A percentile compares a stretch with the other conserved stretches of the same genome.
phyloP scores from a whole-genome alignment of 1,140 invertebrate species.

The Sinella curviseta region DNA sequence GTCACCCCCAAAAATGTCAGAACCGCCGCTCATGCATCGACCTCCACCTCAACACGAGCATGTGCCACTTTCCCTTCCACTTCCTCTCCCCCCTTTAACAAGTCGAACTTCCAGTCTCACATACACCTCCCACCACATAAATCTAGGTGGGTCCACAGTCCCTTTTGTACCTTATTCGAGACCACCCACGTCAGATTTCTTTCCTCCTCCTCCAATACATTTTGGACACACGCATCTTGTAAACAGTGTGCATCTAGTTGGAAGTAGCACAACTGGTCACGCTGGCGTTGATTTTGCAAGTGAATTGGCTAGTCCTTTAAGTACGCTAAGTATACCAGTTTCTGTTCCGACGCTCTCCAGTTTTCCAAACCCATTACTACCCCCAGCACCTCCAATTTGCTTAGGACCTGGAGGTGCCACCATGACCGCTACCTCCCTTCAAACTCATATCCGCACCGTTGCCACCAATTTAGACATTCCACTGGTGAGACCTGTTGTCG shows the following conservation, averaged over 20 bases:
- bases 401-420: neutral
- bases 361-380: neutral
- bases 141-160: neutral
- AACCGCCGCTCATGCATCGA: conserved; percentile 2
- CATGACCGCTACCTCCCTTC: conserved; percentile 39
- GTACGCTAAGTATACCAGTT: conserved; percentile 23
- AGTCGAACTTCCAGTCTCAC: neutral
- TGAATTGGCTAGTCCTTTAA: conserved; percentile 23
- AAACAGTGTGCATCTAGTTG: conserved; percentile 10
- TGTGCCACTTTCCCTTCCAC: neutral
- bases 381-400: conserved; percentile 20
- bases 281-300: neutral
- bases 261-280: neutral
- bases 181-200: neutral
- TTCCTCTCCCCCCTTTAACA: neutral
- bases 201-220: neutral
- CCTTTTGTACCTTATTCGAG: neutral
- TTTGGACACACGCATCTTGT: conserved; percentile 5
- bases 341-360: neutral
- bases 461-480: conserved; percentile 48
- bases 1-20: neutral
- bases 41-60: neutral
- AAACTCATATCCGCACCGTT: conserved; percentile 48
- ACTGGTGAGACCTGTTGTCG: conserved; percentile 43
- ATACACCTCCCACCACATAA: conserved; percentile 8